Percentiles rank a stretch among this genome's conserved stretches.
These are phyloP conservation scores for Eupithecia centaureata DNA, from an alignment of 2,888 invertebrate species.

Conservation along the genomic window DNA sequence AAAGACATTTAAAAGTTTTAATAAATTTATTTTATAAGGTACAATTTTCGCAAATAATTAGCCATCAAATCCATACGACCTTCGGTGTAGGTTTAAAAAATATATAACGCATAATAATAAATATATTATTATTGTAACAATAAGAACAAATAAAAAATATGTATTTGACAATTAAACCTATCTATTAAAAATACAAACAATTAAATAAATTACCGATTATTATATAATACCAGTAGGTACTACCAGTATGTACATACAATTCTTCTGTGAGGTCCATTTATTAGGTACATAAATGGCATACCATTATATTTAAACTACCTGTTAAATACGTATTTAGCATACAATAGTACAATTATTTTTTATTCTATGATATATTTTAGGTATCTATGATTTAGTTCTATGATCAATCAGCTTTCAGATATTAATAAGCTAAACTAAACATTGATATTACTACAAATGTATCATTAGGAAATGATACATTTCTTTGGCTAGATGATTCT, in stretches of 20 bases:
- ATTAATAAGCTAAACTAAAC: slow-evolving; percentile 38
- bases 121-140: too few species aligned
- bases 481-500: neutral
- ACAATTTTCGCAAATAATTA: too few species aligned
- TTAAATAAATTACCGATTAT: neutral
- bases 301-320: neutral
- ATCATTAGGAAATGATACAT: neutral
- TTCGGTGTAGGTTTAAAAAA: too few species aligned
- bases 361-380: too few species aligned
- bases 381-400: too few species aligned
- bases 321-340: slow-evolving; percentile 65
- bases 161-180: too few species aligned
- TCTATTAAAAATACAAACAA: neutral
- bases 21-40: too few species aligned
- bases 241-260: neutral
- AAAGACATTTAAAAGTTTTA: neutral
- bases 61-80: too few species aligned
- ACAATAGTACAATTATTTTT: slow-evolving; percentile 73
- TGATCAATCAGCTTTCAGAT: slow-evolving; percentile 51
- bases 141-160: neutral
- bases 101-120: too few species aligned
- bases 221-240: neutral
- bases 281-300: slow-evolving; percentile 62
- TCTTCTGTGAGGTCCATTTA: slow-evolving; percentile 75
- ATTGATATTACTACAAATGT: slow-evolving; percentile 13